phyloP scores from a whole-genome alignment of 1,140 invertebrate species.

The Aphaenogaster rudis region DNA sequence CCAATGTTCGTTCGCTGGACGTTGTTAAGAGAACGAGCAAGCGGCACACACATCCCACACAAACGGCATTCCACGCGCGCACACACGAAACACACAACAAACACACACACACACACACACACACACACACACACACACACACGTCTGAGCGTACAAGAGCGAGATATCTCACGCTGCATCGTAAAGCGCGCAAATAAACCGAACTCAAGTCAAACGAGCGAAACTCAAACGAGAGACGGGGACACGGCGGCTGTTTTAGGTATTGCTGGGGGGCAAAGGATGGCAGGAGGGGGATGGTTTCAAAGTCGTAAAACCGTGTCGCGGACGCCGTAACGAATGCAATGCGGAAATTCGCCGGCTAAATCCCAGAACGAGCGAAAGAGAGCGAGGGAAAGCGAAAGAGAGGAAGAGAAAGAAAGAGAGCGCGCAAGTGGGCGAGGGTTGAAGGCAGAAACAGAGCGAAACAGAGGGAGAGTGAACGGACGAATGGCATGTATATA shows the following conservation, averaged over 20 bases:
- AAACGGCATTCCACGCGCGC: background rate
- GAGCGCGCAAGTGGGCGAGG: background rate
- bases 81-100: background rate
- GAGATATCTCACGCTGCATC: conserved; percentile 52
- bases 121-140: background rate
- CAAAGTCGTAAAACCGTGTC: conserved; percentile 66
- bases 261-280: background rate
- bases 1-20: conserved; percentile 44
- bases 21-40: conserved; percentile 58
- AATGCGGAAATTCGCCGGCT: conserved; percentile 60
- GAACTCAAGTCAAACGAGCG: conserved; percentile 71
- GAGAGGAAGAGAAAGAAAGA: background rate
- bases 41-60: background rate
- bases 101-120: background rate
- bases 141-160: background rate
- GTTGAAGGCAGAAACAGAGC: background rate
- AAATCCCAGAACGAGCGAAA: conserved; percentile 24
- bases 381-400: background rate
- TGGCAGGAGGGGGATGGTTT: background rate
- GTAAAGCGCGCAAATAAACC: conserved; percentile 67
- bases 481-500: conserved; percentile 45
- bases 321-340: conserved; percentile 57
- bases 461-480: conserved; percentile 40
- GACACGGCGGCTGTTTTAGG: conserved; percentile 40
- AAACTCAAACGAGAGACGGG: conserved; percentile 72